A percentile compares a stretch with the other conserved stretches of the same genome.
Evolutionary conservation across 2,113 vertebrate species (phyloP).

Genomic region (Glaucomys volans): DNA sequence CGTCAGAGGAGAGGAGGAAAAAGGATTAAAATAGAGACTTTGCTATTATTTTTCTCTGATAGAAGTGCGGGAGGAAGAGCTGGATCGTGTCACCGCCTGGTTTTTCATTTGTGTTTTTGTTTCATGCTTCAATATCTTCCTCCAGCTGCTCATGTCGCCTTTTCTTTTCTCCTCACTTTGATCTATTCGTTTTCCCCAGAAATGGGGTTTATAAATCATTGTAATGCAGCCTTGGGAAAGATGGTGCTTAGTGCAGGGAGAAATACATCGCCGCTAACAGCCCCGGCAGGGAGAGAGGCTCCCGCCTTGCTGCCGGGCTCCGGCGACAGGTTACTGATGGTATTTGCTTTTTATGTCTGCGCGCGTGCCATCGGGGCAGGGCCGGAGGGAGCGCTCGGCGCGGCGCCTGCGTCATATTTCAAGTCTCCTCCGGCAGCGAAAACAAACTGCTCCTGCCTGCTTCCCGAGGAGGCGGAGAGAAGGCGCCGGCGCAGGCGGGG

Average conservation of each 20-base stretch:
- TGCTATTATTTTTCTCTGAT: slow-evolving; percentile 84
- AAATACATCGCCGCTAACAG: slow-evolving; percentile 90
- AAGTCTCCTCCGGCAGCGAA: slow-evolving; percentile 82
- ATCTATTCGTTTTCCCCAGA: slow-evolving; percentile 91
- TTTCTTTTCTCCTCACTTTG: slow-evolving; percentile 87
- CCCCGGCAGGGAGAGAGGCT: slow-evolving; percentile 89
- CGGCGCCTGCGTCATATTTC: slow-evolving; percentile 86
- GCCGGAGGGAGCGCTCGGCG: slow-evolving; percentile 84
- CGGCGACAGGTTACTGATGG: slow-evolving; percentile 91
- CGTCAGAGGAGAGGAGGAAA: background rate
- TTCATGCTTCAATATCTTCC: slow-evolving; percentile 86
- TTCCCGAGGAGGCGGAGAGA: slow-evolving; percentile 66
- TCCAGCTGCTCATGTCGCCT: slow-evolving; percentile 86
- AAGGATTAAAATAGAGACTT: slow-evolving; percentile 83
- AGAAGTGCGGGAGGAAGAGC: slow-evolving; percentile 75
- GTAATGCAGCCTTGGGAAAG: slow-evolving; percentile 90
- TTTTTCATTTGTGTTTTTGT: slow-evolving; percentile 90
- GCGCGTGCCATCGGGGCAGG: slow-evolving; percentile 85
- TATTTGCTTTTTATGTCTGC: slow-evolving; percentile 89
- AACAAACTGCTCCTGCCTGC: slow-evolving; percentile 81
- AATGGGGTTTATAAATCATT: slow-evolving; percentile 92
- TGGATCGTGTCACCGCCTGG: slow-evolving; percentile 83
- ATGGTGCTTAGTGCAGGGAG: slow-evolving; percentile 90
- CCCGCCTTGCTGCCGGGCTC: slow-evolving; percentile 82
- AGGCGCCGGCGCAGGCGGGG: background rate